Percentiles rank a stretch among this genome's conserved stretches.
Evolutionary conservation across 1,140 invertebrate genomes (phyloP).

Genomic region (Drosophila sturtevanti): DNA sequence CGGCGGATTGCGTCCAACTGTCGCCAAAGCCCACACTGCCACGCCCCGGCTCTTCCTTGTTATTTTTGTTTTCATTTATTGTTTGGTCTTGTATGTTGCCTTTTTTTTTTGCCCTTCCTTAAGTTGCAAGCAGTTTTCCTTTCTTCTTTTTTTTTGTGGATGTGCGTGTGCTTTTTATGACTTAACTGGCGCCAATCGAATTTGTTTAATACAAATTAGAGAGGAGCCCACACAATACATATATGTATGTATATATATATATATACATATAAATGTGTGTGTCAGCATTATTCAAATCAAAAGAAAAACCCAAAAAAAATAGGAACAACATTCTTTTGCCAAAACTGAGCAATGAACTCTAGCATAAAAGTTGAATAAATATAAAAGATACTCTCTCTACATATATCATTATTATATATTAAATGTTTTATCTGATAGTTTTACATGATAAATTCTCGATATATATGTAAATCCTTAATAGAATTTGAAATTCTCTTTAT

Average conservation of each 20-base stretch:
- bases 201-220: slow-evolving; percentile 54
- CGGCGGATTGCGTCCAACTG: slow-evolving; percentile 23
- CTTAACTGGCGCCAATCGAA: slow-evolving; percentile 69
- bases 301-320: neutral
- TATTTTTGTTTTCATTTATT: slow-evolving; percentile 1
- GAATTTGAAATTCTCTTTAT: too few species aligned
- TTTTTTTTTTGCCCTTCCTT: slow-evolving; percentile 24
- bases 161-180: slow-evolving; percentile 62
- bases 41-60: slow-evolving; percentile 1
- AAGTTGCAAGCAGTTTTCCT: slow-evolving; percentile 6
- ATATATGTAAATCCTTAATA: too few species aligned
- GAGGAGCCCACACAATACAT: neutral
- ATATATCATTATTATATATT: too few species aligned
- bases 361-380: neutral
- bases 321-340: neutral
- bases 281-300: slow-evolving; percentile 29
- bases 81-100: neutral
- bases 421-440: too few species aligned
- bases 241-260: neutral
- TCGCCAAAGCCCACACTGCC: slow-evolving; percentile 35
- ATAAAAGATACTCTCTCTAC: too few species aligned
- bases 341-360: neutral
- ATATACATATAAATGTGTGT: too few species aligned
- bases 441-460: too few species aligned
- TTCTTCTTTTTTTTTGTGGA: neutral